Evolutionary conservation across 2,113 vertebrate species (phyloP).

Genomic region (Mesocricetus auratus): DNA sequence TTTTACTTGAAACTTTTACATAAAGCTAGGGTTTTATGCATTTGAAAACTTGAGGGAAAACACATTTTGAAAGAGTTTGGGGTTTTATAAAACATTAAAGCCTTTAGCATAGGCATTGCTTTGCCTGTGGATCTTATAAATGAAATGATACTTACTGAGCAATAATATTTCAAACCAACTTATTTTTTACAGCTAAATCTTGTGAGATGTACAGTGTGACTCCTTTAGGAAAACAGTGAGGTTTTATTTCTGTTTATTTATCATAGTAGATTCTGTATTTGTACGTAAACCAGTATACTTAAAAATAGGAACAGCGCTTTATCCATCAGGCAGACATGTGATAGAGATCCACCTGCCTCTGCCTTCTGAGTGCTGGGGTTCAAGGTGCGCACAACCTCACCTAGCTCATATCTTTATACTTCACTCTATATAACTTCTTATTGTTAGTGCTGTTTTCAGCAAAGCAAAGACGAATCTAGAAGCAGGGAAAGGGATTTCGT

Average conservation of each 20-base stretch:
- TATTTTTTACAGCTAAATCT: slow-evolving; percentile 40
- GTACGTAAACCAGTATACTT: background rate
- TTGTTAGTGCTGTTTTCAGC: background rate
- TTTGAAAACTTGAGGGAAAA: slow-evolving; percentile 30
- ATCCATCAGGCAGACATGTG: background rate
- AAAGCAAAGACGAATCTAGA: background rate
- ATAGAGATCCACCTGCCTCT: background rate
- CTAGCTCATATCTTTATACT: background rate
- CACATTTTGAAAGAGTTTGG: slow-evolving; percentile 41
- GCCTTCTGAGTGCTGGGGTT: background rate
- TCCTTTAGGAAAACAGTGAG: background rate
- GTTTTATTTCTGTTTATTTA: slow-evolving; percentile 49
- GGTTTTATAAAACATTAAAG: slow-evolving; percentile 38
- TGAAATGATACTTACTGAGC: slow-evolving; percentile 40
- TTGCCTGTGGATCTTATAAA: slow-evolving; percentile 26
- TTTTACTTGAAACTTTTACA: slow-evolving; percentile 53
- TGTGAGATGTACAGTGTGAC: background rate
- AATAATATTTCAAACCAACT: slow-evolving; percentile 52
- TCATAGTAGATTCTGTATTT: slow-evolving; percentile 30
- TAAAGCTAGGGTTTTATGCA: slow-evolving; percentile 26
- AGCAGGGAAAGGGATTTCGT: background rate
- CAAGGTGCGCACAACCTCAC: background rate
- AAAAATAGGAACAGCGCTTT: background rate
- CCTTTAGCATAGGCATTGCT: background rate
- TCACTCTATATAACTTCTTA: background rate